Conservation (phyloP, 2,888 invertebrate genomes). For the Cryptophagus acutangulus region DNA sequence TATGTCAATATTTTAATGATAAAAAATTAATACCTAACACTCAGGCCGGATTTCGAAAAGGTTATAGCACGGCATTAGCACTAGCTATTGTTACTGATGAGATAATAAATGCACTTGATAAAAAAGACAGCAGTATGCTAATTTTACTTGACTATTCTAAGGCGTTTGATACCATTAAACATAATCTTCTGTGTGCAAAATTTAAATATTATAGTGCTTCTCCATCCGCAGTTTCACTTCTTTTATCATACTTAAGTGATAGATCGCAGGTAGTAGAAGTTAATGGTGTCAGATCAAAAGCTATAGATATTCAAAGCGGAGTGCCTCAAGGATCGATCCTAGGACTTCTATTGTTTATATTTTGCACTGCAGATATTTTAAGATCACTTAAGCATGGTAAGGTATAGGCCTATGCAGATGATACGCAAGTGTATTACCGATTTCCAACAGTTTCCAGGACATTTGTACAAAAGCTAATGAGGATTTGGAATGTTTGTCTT, state of each 20-base stretch:
- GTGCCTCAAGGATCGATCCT: slow-evolving; percentile 7
- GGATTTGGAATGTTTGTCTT: no score
- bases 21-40: background rate
- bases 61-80: background rate
- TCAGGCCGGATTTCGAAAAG: background rate
- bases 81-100: background rate
- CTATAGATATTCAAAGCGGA: background rate
- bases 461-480: no score
- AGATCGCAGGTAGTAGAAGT: background rate
- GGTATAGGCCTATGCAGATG: slow-evolving; percentile 7
- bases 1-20: background rate
- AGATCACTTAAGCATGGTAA: background rate
- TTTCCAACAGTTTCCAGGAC: no score
- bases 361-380: slow-evolving; percentile 4
- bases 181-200: slow-evolving; percentile 3
- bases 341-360: slow-evolving; percentile 3
- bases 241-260: slow-evolving; percentile 1
- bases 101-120: background rate
- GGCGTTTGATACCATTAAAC: slow-evolving; percentile 7
- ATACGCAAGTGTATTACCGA: slow-evolving; percentile 2
- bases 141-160: slow-evolving; percentile 4
- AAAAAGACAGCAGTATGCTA: background rate
- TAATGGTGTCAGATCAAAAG: background rate
- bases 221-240: background rate
- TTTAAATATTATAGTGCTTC: slow-evolving; percentile 3